Percentiles rank a stretch among this genome's conserved stretches.
Evolutionary conservation across 2,113 vertebrate genomes (phyloP).

Genomic region (Grammomys dolichurus): DNA sequence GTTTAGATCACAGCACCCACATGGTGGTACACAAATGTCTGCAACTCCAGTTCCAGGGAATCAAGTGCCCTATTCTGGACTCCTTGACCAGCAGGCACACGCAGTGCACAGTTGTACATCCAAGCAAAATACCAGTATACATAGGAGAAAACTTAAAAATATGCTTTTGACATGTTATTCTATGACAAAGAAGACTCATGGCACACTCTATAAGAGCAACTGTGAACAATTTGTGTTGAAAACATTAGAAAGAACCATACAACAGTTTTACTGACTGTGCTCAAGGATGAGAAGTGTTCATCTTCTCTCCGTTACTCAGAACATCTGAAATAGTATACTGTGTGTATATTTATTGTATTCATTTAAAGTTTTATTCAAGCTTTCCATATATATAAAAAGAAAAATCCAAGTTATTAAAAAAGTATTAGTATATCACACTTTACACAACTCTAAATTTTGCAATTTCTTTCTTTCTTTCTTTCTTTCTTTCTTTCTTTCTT

Average conservation of each 20-base stretch:
- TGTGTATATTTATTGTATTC: background rate
- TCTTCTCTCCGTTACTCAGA: constrained; percentile 14
- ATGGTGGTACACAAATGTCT: background rate
- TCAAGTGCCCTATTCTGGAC: too few species aligned
- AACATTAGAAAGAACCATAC: constrained; percentile 12
- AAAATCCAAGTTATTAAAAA: background rate
- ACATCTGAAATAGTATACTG: background rate
- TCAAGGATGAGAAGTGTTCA: background rate
- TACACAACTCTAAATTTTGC: constrained; percentile 20
- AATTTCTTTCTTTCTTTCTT: constrained; percentile 46
- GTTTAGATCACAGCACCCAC: background rate
- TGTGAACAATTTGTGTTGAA: constrained; percentile 31
- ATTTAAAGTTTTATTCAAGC: constrained; percentile 30
- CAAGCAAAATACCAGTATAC: background rate
- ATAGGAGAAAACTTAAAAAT: background rate
- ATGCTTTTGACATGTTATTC: background rate
- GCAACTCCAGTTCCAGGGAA: background rate
- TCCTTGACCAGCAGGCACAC: background rate
- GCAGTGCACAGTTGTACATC: background rate
- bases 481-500: background rate
- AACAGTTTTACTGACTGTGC: background rate
- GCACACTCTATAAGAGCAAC: background rate
- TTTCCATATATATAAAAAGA: constrained; percentile 35
- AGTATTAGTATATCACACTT: constrained; percentile 54
- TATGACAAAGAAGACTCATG: background rate